Evolutionary conservation across 2,797 vertebrate genomes (phyloP).

Genomic region (Girardinus metallicus): DNA sequence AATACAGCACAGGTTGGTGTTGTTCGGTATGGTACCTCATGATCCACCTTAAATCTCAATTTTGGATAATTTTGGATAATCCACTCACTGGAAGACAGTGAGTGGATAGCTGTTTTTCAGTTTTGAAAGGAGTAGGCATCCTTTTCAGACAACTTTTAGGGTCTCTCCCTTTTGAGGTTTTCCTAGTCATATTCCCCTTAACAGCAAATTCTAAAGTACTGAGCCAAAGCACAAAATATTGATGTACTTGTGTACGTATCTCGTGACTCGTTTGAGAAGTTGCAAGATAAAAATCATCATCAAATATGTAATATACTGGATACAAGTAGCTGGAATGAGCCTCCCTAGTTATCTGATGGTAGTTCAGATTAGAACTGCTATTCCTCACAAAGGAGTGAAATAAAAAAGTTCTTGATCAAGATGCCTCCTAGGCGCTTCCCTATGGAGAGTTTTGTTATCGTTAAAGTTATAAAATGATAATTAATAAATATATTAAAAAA

Average conservation of each 20-base stretch:
- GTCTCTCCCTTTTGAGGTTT: too few relatives aligned
- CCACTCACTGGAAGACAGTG: too few relatives aligned
- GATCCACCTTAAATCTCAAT: background rate
- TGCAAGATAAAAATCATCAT: background rate
- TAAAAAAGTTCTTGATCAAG: background rate
- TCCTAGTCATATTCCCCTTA: too few relatives aligned
- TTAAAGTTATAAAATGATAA: background rate
- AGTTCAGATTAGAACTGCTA: background rate
- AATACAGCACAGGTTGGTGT: background rate
- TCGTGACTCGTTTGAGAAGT: background rate
- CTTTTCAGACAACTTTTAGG: background rate
- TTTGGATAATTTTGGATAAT: too few relatives aligned
- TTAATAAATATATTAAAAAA: background rate
- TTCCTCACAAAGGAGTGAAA: background rate
- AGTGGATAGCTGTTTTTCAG: too few relatives aligned
- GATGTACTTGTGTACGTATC: background rate
- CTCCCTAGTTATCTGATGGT: background rate
- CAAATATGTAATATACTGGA: background rate
- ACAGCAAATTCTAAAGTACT: background rate
- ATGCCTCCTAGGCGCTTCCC: background rate
- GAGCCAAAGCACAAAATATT: background rate
- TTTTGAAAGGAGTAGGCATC: too few relatives aligned
- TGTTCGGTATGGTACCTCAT: too few relatives aligned
- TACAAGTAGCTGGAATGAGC: background rate
- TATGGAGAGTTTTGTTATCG: background rate